Conservation (phyloP, 2,797 vertebrate genomes). For the Gymnocypris eckloni region DNA sequence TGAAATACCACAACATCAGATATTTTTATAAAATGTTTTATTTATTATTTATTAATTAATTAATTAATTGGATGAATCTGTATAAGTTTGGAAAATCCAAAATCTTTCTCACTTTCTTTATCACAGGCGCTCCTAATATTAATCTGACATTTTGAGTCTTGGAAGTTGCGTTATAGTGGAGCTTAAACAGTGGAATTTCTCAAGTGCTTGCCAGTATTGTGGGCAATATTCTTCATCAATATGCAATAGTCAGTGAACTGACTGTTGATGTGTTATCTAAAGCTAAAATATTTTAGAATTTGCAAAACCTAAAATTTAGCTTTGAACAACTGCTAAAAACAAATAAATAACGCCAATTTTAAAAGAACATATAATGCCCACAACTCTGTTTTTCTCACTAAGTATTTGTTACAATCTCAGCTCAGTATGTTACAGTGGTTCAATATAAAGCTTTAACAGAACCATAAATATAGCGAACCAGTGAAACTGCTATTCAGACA, state of each 20-base stretch:
- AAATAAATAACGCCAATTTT: background rate
- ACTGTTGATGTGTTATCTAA: background rate
- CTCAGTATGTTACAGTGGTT: slow-evolving; percentile 64
- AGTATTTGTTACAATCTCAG: slow-evolving; percentile 63
- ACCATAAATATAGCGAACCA: slow-evolving; percentile 72
- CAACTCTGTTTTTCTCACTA: slow-evolving; percentile 34
- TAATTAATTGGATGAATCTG: no score
- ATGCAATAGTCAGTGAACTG: background rate
- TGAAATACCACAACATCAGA: no score
- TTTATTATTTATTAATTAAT: no score
- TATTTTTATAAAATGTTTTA: no score
- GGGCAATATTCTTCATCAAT: background rate
- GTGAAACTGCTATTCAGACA: slow-evolving; percentile 77
- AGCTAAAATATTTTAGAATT: background rate
- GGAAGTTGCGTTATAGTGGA: background rate
- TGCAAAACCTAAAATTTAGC: background rate
- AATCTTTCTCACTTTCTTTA: background rate
- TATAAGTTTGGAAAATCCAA: background rate
- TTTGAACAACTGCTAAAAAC: background rate
- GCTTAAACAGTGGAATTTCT: background rate
- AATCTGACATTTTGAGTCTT: background rate
- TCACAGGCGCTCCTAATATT: background rate
- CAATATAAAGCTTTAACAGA: slow-evolving; percentile 63
- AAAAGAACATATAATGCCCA: background rate
- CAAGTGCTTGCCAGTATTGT: background rate